Percentiles rank a stretch among this genome's conserved stretches.
These are phyloP conservation scores for Helicorthomorpha holstii DNA, from an alignment of 1,140 invertebrate species.

Conservation along the genomic window DNA sequence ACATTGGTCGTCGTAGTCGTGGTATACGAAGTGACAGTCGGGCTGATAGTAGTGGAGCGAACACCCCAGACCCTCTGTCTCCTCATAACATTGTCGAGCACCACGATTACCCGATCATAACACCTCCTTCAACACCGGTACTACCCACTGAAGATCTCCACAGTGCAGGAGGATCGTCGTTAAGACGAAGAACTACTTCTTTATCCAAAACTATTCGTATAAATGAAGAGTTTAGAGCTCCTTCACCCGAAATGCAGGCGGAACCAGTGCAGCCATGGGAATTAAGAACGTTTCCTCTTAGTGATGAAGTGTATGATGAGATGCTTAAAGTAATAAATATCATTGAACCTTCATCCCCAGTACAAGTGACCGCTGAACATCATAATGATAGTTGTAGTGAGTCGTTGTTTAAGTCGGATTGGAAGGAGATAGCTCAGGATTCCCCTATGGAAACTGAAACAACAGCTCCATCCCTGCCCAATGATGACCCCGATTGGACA, in stretches of 20 bases:
- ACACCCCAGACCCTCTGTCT: slow-evolving; percentile 46
- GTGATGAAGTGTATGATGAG: slow-evolving; percentile 44
- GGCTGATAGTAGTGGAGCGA: slow-evolving; percentile 49
- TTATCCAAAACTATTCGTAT: slow-evolving; percentile 17
- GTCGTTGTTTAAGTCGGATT: too few species aligned
- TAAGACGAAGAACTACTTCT: slow-evolving; percentile 31
- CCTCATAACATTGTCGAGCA: slow-evolving; percentile 25
- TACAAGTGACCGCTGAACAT: too few species aligned
- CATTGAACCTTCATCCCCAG: too few species aligned
- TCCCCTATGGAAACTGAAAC: too few species aligned
- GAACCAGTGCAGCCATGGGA: slow-evolving; percentile 41
- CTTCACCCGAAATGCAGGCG: slow-evolving; percentile 10
- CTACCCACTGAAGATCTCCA: slow-evolving; percentile 22
- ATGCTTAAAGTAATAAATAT: slow-evolving; percentile 36
- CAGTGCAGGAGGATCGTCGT: slow-evolving; percentile 14
- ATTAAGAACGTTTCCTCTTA: slow-evolving; percentile 50
- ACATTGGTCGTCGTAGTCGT: slow-evolving; percentile 22
- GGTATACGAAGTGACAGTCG: slow-evolving; percentile 34
- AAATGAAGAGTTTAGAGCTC: slow-evolving; percentile 22
- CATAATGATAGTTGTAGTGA: too few species aligned
- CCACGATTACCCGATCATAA: slow-evolving; percentile 33
- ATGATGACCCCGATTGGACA: too few species aligned
- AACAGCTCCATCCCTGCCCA: too few species aligned
- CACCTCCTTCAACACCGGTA: slow-evolving; percentile 38
- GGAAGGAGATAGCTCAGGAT: too few species aligned